A percentile compares a stretch with the other conserved stretches of the same genome.
These are phyloP conservation scores for Microplitis manilae DNA, from an alignment of 2,888 invertebrate species.

Conservation along the genomic window DNA sequence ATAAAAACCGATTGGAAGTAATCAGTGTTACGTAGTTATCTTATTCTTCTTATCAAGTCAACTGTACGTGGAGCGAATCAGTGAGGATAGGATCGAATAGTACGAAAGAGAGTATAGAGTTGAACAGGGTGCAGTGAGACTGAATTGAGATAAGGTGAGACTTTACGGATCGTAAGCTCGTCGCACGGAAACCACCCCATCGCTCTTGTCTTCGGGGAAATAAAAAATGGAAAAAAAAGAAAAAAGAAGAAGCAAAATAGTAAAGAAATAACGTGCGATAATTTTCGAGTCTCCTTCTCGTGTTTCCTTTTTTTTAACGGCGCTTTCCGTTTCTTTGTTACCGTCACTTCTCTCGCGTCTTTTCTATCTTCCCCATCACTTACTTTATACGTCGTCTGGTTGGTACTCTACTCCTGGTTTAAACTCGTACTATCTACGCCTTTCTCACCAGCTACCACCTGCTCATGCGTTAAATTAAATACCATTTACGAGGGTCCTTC, in stretches of 20 bases:
- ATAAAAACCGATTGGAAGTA: conserved; percentile 13
- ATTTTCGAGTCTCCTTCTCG: conserved; percentile 32
- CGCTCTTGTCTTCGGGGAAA: conserved; percentile 35
- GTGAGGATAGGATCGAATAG: conserved; percentile 52
- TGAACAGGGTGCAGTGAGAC: conserved; percentile 16
- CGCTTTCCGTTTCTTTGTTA: neutral
- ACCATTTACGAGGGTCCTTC: conserved; percentile 47
- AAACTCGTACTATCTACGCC: conserved; percentile 21
- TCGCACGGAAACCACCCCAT: conserved; percentile 34
- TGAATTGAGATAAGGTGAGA: conserved; percentile 50
- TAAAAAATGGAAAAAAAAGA: neutral
- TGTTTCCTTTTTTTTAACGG: conserved; percentile 3
- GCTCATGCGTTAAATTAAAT: conserved; percentile 53
- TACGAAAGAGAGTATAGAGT: neutral
- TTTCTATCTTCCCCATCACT: conserved; percentile 8
- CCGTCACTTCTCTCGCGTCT: neutral
- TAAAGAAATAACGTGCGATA: conserved; percentile 33
- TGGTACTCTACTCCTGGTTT: neutral
- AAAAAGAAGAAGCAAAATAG: conserved; percentile 25
- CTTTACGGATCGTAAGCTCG: conserved; percentile 43
- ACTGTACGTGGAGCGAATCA: conserved; percentile 63
- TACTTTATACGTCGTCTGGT: neutral
- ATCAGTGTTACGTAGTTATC: conserved; percentile 25
- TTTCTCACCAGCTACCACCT: conserved; percentile 37
- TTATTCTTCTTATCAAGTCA: conserved; percentile 38